A percentile compares a stretch with the other conserved stretches of the same genome.
phyloP scores from a whole-genome alignment of 2,113 vertebrate species.

The Scalopus aquaticus region DNA sequence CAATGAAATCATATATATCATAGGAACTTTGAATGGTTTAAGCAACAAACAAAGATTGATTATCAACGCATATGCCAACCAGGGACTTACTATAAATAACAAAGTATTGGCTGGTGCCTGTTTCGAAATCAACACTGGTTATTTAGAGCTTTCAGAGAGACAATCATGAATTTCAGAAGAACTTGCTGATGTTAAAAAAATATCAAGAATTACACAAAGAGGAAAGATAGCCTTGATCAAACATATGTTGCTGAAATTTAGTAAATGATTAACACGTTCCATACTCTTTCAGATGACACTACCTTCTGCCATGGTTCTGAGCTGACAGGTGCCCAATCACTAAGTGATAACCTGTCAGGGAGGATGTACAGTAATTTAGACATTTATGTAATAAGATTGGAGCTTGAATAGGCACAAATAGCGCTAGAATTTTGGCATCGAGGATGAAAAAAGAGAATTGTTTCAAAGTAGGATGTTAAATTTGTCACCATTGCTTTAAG shows the following conservation, averaged over 20 bases:
- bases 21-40: conserved; percentile 56
- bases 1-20: conserved; percentile 57
- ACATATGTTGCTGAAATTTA: conserved; percentile 75
- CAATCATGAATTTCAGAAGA: conserved; percentile 20
- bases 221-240: conserved; percentile 47
- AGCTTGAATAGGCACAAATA: neutral
- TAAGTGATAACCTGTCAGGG: conserved; percentile 47
- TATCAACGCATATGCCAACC: conserved; percentile 53
- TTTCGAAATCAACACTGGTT: conserved; percentile 59
- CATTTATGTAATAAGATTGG: neutral
- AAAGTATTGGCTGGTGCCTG: conserved; percentile 48
- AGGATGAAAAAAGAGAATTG: neutral
- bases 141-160: conserved; percentile 55
- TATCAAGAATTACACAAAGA: conserved; percentile 1
- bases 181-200: conserved; percentile 33
- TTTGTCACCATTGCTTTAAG: neutral
- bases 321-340: conserved; percentile 66
- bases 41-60: conserved; percentile 72
- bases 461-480: neutral
- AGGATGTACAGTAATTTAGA: neutral
- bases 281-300: conserved; percentile 69
- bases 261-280: conserved; percentile 69
- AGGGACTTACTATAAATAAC: conserved; percentile 61
- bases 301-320: conserved; percentile 69
- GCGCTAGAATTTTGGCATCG: neutral